Evolutionary conservation across 2,797 vertebrate species (phyloP).

Genomic region (Glyptemys insculpta): DNA sequence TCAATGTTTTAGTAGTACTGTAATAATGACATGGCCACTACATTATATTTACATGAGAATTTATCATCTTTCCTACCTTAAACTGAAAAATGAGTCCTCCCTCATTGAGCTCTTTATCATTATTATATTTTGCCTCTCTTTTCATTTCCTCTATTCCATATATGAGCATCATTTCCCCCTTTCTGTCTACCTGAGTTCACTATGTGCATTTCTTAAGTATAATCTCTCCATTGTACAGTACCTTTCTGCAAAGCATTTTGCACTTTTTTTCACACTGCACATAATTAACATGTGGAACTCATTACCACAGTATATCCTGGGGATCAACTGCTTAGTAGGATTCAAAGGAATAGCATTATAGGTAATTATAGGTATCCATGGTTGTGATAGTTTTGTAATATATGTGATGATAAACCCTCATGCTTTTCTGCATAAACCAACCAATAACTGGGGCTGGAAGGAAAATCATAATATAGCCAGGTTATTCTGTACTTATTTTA

Average conservation of each 20-base stretch:
- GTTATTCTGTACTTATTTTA: slow-evolving; percentile 50
- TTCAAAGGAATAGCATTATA: not conserved
- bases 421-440: not conserved
- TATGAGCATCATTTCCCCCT: not conserved
- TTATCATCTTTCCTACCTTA: not conserved
- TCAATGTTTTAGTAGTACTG: not conserved
- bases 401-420: not conserved
- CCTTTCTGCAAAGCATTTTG: not conserved
- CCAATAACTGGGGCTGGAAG: not conserved
- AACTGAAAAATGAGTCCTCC: not conserved
- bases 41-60: not conserved
- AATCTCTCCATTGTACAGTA: not conserved
- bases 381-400: not conserved
- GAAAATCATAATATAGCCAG: not conserved
- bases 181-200: not conserved
- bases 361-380: not conserved
- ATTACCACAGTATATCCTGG: slow-evolving; percentile 16
- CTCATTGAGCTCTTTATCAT: not conserved
- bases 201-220: not conserved
- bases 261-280: not conserved
- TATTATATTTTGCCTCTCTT: not conserved
- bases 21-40: not conserved
- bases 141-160: not conserved
- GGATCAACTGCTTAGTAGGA: slow-evolving; percentile 33
- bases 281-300: not conserved